Evolutionary conservation across 2,888 invertebrate genomes (phyloP), one percentile per base, ranked within the genome.

Genomic region (Drosophila ezoana): DNA sequence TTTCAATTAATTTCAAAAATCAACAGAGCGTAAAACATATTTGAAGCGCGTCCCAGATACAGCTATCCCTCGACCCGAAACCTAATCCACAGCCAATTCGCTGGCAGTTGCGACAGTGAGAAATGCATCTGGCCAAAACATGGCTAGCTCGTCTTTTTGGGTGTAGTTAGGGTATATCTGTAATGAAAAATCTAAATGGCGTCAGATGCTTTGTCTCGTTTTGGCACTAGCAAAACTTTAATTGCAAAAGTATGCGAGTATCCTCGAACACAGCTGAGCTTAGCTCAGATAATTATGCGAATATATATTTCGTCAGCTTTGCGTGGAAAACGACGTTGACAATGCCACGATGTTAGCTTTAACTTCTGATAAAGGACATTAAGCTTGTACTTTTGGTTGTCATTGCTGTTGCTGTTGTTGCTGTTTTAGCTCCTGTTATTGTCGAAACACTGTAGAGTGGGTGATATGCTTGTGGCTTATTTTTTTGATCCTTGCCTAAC

Each of bases 1-100:
- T 84, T 83, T 79, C 81, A 83, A 83, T 83, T 83, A 83, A 84
- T 79, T 87, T 87, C 66, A 56, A 81, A 80, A 87, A 54, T 81
- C 85, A 81, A 58, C 85, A 61, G 60, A 68, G 81, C 68, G 73
- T 62, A 52, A 40, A 58, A 58, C 57, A 65, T 64, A 59, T 48
- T 71, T 71, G 35, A 62, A 72, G 56, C 59, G 68, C 63, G 40
- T 33, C 38, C 20, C 48, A 44, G 33, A 18, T 10, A 32, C 11
- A 43, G n/a, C 11, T 14, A 6, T 20, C 8, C 38, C 14, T n/a
- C 18, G 33, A 28, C 2, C 14, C 35, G 43, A 32, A 70, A 47
- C 23, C 37, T 70, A 80, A 78, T 70, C 72, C 75, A 9, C 47
- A 59, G 65, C 47, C 60, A 74, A 69, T 60, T 53, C 37, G 32